Evolutionary conservation across 2,888 invertebrate species (phyloP).

Genomic region (Lepetodrilus schrolli): DNA sequence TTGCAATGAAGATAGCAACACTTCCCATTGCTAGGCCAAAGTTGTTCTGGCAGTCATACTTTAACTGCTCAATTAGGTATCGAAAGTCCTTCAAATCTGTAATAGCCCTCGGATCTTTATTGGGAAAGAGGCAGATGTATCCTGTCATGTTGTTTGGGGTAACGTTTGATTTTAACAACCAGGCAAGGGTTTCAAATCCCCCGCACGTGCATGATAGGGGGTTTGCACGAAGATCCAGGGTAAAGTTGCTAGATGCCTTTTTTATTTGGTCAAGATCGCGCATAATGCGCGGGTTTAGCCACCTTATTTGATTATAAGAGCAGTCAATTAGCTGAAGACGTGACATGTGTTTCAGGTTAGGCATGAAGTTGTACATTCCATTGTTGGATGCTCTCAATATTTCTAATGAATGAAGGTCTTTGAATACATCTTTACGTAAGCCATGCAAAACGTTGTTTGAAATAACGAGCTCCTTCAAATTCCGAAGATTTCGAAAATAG

Average conservation of each 20-base stretch:
- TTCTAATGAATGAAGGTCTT: neutral
- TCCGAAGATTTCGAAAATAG: neutral
- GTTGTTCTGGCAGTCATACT: neutral
- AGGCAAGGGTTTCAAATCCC: neutral
- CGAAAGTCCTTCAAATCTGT: neutral
- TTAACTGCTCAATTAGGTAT: neutral
- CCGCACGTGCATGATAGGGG: neutral
- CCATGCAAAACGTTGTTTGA: neutral
- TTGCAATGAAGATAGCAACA: neutral
- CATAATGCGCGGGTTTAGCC: neutral
- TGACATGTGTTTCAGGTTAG: neutral
- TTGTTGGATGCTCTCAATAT: neutral
- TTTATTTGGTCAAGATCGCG: neutral
- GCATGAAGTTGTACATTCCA: neutral
- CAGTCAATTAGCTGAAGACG: neutral
- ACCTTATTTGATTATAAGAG: neutral
- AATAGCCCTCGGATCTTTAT: neutral
- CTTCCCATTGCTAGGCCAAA: neutral
- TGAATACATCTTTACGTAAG: neutral
- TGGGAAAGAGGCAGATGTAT: neutral
- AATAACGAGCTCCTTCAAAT: constrained; percentile 5
- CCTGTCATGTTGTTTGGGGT: neutral
- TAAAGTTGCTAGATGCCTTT: neutral
- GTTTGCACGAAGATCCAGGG: neutral
- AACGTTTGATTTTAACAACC: neutral